Evolutionary conservation across 2,797 vertebrate genomes (phyloP).

Genomic region (Argyrosomus regius): DNA sequence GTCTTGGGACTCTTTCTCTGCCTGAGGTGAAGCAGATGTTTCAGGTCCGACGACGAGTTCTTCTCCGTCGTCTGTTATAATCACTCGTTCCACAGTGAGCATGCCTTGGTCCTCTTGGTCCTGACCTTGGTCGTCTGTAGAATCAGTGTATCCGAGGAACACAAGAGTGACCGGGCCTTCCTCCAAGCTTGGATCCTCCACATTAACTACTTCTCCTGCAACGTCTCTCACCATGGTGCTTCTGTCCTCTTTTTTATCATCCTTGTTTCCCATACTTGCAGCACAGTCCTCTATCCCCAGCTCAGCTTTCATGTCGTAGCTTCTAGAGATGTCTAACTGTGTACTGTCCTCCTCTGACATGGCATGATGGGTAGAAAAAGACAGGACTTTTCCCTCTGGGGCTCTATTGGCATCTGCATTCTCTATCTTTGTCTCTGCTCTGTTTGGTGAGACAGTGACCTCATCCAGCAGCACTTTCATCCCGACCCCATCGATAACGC

Average conservation of each 20-base stretch:
- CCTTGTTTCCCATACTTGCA: slow-evolving; percentile 16
- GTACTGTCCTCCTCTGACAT: slow-evolving; percentile 5
- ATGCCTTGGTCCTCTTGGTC: slow-evolving; percentile 48
- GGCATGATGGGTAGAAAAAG: slow-evolving; percentile 1
- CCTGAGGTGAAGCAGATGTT: slow-evolving; percentile 10
- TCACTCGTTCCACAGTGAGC: slow-evolving; percentile 79
- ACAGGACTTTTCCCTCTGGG: slow-evolving; percentile 7
- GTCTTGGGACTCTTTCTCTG: slow-evolving; percentile 15
- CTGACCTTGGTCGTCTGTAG: slow-evolving; percentile 17
- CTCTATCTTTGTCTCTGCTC: slow-evolving; percentile 17
- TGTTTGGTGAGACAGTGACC: slow-evolving; percentile 37
- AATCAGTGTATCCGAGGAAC: slow-evolving; percentile 81
- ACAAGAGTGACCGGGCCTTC: slow-evolving; percentile 77
- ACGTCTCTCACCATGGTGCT: slow-evolving; percentile 33
- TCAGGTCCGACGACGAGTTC: slow-evolving; percentile 56
- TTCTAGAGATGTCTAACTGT: background rate
- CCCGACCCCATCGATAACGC: slow-evolving; percentile 70
- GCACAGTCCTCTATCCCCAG: slow-evolving; percentile 4
- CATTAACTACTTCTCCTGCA: slow-evolving; percentile 2
- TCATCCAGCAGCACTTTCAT: slow-evolving; percentile 74
- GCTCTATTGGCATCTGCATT: background rate
- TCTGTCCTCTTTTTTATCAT: slow-evolving; percentile 27
- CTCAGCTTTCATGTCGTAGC: background rate
- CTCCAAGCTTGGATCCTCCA: slow-evolving; percentile 52
- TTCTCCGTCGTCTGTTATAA: slow-evolving; percentile 80